Evolutionary conservation across 2,797 vertebrate genomes (phyloP), one percentile per base, ranked within the genome.

Genomic region (Pampus argenteus): DNA sequence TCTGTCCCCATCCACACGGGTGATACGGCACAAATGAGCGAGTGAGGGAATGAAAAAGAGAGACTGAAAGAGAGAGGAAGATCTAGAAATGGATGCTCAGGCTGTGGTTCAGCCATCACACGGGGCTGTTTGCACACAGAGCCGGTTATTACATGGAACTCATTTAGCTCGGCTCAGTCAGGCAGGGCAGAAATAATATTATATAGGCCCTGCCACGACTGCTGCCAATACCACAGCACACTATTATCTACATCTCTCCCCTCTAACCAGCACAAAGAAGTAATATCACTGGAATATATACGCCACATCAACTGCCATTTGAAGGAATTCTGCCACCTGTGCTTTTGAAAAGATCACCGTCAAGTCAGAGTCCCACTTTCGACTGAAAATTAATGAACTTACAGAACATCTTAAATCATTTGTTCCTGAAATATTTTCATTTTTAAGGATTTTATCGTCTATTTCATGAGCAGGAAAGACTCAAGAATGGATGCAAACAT

Each of bases 111-210:
- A 76, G 75, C 71, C 73, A 69, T 89, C 83, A 79, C 57, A 59
- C 60, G 47, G 79, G 79, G 86, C 88, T 90, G 91, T 91, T 91
- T 92, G 88, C 89, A 90, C 86, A 91, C 88, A 90, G 79, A 87
- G 85, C 58, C 74, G 70, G 88, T 92, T 91, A 92, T 93, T 92
- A 92, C 87, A 88, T 71, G 79, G 87, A 93, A 89, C 87, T 93
- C 87, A 90, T 93, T 93, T 92, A 91, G 89, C 86, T 87, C 75
- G 79, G 90, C 91, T 93, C 91, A 93, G 88, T 89, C 89, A 92
- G 91, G 92, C 92, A 94, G 88, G 89, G 86, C 86, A 88, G 84
- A 74, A 91, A 89, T 89, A 90, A 86, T 90, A 88, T 86, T 76
- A 83, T 71, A 86, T 79, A 79, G 85, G 74, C 74, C 83, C 84